Conservation (phyloP, 2,113 vertebrate genomes). For the Microtus ochrogaster region DNA sequence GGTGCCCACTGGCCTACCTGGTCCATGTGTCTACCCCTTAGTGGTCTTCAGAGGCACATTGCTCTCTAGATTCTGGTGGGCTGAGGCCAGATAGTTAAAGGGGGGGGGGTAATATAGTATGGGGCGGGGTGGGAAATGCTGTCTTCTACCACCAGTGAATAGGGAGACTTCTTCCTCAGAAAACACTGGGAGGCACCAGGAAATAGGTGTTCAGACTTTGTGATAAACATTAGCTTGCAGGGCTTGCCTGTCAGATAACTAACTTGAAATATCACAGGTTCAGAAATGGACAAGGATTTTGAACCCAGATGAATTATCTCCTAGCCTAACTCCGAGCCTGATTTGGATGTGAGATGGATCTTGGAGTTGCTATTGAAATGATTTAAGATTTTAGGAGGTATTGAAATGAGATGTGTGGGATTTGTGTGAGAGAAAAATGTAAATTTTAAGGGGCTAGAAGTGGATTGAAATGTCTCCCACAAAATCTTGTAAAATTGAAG, state of each 20-base stretch:
- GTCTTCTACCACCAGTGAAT: not conserved
- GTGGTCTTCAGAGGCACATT: not conserved
- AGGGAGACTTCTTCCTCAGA: not conserved
- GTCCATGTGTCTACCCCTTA: not conserved
- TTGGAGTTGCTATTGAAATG: not conserved
- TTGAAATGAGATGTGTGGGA: not conserved
- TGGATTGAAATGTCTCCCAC: not conserved
- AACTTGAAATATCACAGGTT: not conserved
- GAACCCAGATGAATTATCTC: not conserved
- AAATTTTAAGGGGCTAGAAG: not conserved
- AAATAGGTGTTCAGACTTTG: not conserved
- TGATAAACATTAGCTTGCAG: not conserved
- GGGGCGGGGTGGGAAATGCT: not conserved
- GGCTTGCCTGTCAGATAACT: not conserved
- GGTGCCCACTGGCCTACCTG: not conserved
- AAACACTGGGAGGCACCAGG: not conserved
- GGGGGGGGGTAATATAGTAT: not conserved
- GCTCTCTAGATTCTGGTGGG: not conserved
- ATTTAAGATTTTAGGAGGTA: not conserved
- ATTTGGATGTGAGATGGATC: not conserved
- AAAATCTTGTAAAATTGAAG: not conserved
- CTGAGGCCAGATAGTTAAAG: not conserved
- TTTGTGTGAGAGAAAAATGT: not conserved
- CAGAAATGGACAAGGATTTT: constrained; percentile 12
- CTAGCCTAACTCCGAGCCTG: not conserved